These are phyloP conservation scores for Oncorhynchus tshawytscha DNA, from an alignment of 2,113 vertebrate genomes.

Conservation along the genomic window DNA sequence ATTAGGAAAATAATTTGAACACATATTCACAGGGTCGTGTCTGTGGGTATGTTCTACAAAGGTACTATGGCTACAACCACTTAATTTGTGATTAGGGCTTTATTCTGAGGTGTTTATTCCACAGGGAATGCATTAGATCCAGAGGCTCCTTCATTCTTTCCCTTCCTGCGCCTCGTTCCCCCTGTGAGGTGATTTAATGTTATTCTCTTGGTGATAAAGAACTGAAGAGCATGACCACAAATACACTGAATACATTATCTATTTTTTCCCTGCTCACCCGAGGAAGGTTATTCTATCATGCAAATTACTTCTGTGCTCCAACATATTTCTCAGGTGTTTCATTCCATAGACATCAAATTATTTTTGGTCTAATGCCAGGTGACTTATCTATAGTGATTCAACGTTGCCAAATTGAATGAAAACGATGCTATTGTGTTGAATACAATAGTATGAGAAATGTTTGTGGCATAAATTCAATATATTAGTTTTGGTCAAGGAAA, in stretches of 20 bases:
- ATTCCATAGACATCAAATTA: constrained; percentile 6
- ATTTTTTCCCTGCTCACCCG: not conserved
- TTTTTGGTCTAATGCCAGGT: not conserved
- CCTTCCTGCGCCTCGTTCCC: constrained; percentile 71
- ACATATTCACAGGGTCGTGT: constrained; percentile 57
- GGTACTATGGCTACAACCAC: constrained; percentile 75
- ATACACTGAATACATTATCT: not conserved
- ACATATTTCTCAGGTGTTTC: constrained; percentile 2
- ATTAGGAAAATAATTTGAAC: constrained; percentile 40
- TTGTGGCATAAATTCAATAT: not conserved
- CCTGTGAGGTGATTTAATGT: constrained; percentile 81
- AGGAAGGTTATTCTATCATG: constrained; percentile 6
- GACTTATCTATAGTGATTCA: not conserved
- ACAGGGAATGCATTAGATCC: no score
- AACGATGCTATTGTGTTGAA: not conserved
- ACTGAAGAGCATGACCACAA: constrained; percentile 80
- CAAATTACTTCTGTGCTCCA: not conserved
- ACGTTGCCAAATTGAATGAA: not conserved
- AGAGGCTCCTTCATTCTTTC: constrained; percentile 43
- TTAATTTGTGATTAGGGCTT: constrained; percentile 82
- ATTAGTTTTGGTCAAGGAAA: no score
- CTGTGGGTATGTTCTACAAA: constrained; percentile 67
- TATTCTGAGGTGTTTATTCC: constrained; percentile 75
- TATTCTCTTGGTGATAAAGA: constrained; percentile 79
- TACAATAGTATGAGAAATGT: not conserved